Evolutionary conservation across 2,888 invertebrate genomes (phyloP), one percentile per base, ranked within the genome.

Genomic region (Parnassius apollo): DNA sequence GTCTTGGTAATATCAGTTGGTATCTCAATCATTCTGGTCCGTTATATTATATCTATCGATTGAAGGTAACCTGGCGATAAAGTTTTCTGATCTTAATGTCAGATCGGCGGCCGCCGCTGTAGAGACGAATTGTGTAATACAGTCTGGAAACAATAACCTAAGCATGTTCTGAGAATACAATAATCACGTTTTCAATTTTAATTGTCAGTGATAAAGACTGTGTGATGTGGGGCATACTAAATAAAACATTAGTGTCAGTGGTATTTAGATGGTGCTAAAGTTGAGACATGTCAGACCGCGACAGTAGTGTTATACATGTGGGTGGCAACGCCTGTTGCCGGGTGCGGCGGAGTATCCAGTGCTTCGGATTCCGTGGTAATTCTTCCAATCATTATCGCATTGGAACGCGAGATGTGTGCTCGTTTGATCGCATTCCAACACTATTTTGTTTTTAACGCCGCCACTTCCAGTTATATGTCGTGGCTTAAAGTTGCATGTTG

Each of bases 361-460:
- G 91, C 75, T 91, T 91, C 70, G 90, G 90, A 79, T 85, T 90
- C 75, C 80, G 86, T 76, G 91, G 91, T 91, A 86, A 83, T 72
- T 69, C 66, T 65, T 70, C 42, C 67, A 69, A 74, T 74, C 73
- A 72, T 68, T 69, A 69, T 61, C 59, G 57, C 54, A 59, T 65
- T 9, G 57, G 50, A 60, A 54, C 57, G 51, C 57, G 57, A 57
- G 57, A 57, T 56, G 18, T 48, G 18, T 10, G 51, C 56, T 44
- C 51, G 46, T 52, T 51, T 46, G 61, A 59, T 61, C 59, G 65
- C 68, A 59, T 63, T 50, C 59, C 57, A 35, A n/a, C 42, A 62
- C 18, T 66, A 68, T 69, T 69, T 69, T 55, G 65, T 68, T 53
- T 59, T 45, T 55, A 35, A 35, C 4, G 57, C 62, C 48, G 58